Evolutionary conservation across 2,113 vertebrate species (phyloP).

Genomic region (Eubucco bourcierii): DNA sequence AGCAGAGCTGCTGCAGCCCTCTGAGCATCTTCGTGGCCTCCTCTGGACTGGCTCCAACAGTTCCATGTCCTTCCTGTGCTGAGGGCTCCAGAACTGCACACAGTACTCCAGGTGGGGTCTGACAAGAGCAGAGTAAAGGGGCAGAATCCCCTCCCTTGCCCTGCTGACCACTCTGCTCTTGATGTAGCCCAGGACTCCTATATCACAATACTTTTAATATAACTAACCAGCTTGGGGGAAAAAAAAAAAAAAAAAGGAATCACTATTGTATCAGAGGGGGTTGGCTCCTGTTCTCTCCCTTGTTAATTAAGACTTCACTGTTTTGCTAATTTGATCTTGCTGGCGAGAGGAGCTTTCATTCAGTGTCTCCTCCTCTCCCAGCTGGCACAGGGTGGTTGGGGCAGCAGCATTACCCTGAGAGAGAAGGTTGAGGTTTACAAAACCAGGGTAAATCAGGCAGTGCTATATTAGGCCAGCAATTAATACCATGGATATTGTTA

Average conservation of each 20-base stretch:
- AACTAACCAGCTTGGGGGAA: not conserved
- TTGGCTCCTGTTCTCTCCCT: not conserved
- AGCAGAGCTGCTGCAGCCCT: no score
- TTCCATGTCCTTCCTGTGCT: no score
- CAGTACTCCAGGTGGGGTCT: no score
- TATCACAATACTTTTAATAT: not conserved
- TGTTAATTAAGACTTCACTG: not conserved
- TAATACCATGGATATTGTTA: not conserved
- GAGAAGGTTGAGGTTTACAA: not conserved
- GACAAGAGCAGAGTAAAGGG: no score
- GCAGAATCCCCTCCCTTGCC: no score
- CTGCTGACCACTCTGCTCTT: no score
- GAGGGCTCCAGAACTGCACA: no score
- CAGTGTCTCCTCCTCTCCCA: not conserved
- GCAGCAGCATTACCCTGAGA: not conserved
- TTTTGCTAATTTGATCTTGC: not conserved
- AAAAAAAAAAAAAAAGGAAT: not conserved
- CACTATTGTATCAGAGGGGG: not conserved
- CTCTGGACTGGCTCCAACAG: no score
- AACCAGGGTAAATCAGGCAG: not conserved
- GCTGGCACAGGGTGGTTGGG: accelerated
- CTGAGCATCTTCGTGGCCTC: no score
- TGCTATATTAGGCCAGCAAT: not conserved
- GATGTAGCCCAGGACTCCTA: no score
- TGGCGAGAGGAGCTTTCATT: not conserved